phyloP scores from a whole-genome alignment of 2,113 vertebrate species.

The Mustela lutreola region DNA sequence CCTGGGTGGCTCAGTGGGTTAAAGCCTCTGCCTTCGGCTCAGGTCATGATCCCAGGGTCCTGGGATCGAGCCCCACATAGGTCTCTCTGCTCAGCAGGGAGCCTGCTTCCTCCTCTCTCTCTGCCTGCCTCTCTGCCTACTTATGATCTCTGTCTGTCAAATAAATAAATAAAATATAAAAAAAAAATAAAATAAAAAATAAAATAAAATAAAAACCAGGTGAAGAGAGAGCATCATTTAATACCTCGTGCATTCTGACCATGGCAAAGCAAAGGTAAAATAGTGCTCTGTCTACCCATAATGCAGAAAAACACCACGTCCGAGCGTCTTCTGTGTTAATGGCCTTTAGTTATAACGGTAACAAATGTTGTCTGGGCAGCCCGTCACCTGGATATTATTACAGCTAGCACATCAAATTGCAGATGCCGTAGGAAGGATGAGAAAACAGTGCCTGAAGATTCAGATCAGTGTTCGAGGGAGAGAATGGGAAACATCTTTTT shows the following conservation, averaged over 20 bases:
- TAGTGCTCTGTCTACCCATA: accelerated
- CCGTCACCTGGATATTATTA: neutral
- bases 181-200: no score
- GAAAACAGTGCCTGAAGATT: neutral
- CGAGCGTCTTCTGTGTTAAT: neutral
- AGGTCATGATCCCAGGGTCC: no score
- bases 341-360: neutral
- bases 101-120: no score
- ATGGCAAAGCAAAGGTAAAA: neutral
- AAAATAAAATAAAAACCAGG: neutral
- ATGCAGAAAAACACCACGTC: accelerated
- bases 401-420: neutral
- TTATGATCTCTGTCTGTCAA: no score
- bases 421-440: conserved; percentile 55
- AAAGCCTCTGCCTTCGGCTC: no score
- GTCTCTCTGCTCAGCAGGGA: no score
- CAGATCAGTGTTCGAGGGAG: neutral
- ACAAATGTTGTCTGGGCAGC: neutral
- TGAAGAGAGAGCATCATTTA: neutral
- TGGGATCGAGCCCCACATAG: no score
- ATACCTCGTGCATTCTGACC: neutral
- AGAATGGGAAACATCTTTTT: conserved; percentile 67
- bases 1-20: no score
- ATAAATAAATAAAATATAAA: no score
- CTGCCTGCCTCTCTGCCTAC: no score